Base-by-base conservation (phyloP, 2,888 invertebrate species). In the Periphyllus acericola region DNA sequence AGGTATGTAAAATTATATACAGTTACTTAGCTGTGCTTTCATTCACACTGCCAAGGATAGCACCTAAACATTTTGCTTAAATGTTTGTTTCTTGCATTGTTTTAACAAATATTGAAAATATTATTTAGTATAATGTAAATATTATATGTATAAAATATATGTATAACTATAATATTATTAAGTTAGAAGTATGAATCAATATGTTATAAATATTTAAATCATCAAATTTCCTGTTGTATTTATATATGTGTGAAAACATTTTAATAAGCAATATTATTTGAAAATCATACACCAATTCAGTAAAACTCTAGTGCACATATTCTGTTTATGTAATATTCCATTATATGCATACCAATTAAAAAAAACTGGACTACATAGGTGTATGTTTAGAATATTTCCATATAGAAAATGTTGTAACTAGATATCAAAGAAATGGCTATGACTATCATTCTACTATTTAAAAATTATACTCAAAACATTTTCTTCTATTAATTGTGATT, bases 1-100 rank as follows among this genome's bases (percentile, higher is more conserved):
- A 87, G 87, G 87, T 87, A 87, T 87, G 87, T 87, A 46, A 75
- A 75, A 46, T 75, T 74, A 78, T 52, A 34, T 68, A 74, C 60
- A 75, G 32, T 46, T 75, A 34, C 32, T 66, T 84, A 75, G 40
- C 60, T 66, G 9, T 78, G 78, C 32, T 78, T 68, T 85, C 32
- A 78, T 78, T 84, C 46, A 76, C 32, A 85, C 19, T 84, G 19
- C 68, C 25, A 68, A 8, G 34, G 32, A n/a, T 85, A 9, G 29
- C 40, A 75, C 60, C 8, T 66, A 75, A 40, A 75, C n/a, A 68
- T 78, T 76, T 84, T 17, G 29, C 76, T 68, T 78, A 52, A 68
- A 78, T 75, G 29, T 75, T 75, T 75, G 11, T 55, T 83, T 83
- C 25, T 71, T 32, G n/a, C 46, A 72, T 71, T 83, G 34, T 74